These are phyloP conservation scores for Pandemis corylana DNA, from an alignment of 2,888 invertebrate species.

Conservation along the genomic window DNA sequence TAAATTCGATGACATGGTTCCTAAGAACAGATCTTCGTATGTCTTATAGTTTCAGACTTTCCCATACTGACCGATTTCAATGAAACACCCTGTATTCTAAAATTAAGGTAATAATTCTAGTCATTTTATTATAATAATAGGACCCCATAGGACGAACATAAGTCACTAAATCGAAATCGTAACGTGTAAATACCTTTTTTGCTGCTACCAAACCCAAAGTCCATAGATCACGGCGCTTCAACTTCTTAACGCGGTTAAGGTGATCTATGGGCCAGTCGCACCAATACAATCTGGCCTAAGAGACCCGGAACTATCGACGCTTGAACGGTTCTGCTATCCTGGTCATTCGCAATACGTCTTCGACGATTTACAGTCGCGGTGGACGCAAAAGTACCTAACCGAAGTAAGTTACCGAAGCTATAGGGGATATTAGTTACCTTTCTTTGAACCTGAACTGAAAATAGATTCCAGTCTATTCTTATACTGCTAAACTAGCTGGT, in stretches of 20 bases:
- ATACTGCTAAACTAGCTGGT: too few relatives aligned
- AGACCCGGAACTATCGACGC: not conserved
- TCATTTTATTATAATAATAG: too few relatives aligned
- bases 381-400: not conserved
- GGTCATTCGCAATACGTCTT: slow-evolving; percentile 4
- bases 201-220: not conserved
- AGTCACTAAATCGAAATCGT: slow-evolving; percentile 1
- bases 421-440: not conserved
- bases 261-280: slow-evolving; percentile 35
- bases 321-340: not conserved
- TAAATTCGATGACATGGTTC: too few relatives aligned
- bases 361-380: slow-evolving; percentile 4
- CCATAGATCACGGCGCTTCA: slow-evolving; percentile 26
- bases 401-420: not conserved
- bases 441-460: not conserved
- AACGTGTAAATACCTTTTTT: slow-evolving; percentile 8
- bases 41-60: too few relatives aligned
- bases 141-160: too few relatives aligned
- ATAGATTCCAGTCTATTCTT: not conserved
- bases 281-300: slow-evolving; percentile 1
- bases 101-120: too few relatives aligned
- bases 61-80: too few relatives aligned
- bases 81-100: too few relatives aligned
- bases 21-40: too few relatives aligned
- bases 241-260: slow-evolving; percentile 45